Percentiles rank a stretch among this genome's conserved stretches.
Evolutionary conservation across 2,888 invertebrate species (phyloP).

Genomic region (Macaria liturata): DNA sequence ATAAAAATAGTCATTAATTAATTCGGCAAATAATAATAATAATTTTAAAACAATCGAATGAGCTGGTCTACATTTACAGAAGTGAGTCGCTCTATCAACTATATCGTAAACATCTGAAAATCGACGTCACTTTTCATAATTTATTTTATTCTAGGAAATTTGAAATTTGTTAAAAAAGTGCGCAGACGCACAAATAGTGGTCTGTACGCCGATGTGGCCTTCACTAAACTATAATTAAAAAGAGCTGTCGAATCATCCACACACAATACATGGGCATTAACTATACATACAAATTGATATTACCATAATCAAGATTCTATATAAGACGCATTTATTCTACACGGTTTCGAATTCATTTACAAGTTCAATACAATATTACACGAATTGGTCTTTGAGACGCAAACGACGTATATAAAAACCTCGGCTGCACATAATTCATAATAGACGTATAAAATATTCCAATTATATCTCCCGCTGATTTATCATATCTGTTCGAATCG

Average conservation of each 20-base stretch:
- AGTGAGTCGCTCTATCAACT: slow-evolving; percentile 15
- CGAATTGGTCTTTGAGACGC: slow-evolving; percentile 11
- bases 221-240: not conserved
- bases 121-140: slow-evolving; percentile 24
- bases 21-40: slow-evolving; percentile 57
- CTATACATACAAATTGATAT: slow-evolving; percentile 16
- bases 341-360: slow-evolving; percentile 1
- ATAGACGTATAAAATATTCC: no score
- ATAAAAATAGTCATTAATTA: slow-evolving; percentile 62
- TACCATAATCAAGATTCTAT: slow-evolving; percentile 13
- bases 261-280: not conserved
- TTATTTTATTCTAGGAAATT: slow-evolving; percentile 15
- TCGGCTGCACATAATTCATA: slow-evolving; percentile 2
- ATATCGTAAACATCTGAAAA: slow-evolving; percentile 31
- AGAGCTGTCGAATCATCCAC: slow-evolving; percentile 4
- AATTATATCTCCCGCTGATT: no score
- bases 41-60: slow-evolving; percentile 32
- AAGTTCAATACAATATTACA: not conserved
- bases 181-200: not conserved
- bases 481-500: no score
- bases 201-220: not conserved
- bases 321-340: slow-evolving; percentile 16
- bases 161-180: slow-evolving; percentile 20
- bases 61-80: slow-evolving; percentile 11
- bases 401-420: slow-evolving; percentile 2